Evolutionary conservation across 92 coral and sea anemone genomes (phyloP).

Genomic region (Zoanthus sansibaricus): DNA sequence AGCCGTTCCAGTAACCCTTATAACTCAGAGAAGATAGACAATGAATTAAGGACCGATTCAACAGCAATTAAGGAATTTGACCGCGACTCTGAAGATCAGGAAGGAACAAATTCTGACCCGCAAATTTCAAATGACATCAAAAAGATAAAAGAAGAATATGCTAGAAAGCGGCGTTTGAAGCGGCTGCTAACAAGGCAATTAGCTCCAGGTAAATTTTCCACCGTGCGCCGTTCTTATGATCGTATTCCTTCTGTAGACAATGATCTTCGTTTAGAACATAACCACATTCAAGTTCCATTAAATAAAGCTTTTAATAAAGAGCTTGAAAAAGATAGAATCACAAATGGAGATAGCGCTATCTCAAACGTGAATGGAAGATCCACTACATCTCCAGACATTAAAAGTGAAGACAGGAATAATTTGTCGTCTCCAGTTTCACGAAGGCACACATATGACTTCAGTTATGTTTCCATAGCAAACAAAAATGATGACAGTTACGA

Average conservation of each 20-base stretch:
- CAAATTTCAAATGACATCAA: conserved; percentile 27
- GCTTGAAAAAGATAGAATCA: background rate
- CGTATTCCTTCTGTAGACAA: conserved; percentile 52
- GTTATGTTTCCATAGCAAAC: conserved; percentile 5
- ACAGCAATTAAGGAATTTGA: conserved; percentile 2
- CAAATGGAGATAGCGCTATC: conserved; percentile 35
- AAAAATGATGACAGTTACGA: background rate
- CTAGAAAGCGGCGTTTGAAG: conserved; percentile 52
- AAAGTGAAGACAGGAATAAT: background rate
- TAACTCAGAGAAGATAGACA: background rate
- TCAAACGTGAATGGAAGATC: conserved; percentile 13
- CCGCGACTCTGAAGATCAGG: conserved; percentile 33
- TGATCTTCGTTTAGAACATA: conserved; percentile 53
- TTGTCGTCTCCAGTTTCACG: background rate
- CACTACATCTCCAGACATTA: background rate
- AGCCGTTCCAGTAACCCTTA: conserved; percentile 18
- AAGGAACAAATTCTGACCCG: conserved; percentile 38
- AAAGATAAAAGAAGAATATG: conserved; percentile 48
- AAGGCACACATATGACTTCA: conserved; percentile 43
- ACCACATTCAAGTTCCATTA: background rate
- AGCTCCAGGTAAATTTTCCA: conserved; percentile 77
- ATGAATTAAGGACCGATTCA: conserved; percentile 8
- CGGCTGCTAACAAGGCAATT: conserved; percentile 63
- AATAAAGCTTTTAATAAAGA: background rate
- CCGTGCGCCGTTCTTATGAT: conserved; percentile 79